phyloP scores from a whole-genome alignment of 2,888 invertebrate species.

The Dasysyrphus albostriatus region DNA sequence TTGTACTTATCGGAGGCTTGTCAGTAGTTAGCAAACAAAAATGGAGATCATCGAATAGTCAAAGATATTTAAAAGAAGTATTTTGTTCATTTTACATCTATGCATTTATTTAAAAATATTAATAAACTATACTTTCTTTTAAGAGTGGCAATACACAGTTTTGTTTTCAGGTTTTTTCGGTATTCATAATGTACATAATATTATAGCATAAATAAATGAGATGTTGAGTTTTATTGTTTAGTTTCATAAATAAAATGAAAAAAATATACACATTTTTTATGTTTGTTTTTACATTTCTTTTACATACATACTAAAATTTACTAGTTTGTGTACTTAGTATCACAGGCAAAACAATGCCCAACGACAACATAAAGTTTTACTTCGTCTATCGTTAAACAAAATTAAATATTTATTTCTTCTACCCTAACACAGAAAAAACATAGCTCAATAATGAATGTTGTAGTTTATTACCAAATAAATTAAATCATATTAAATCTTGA shows the following conservation, averaged over 20 bases:
- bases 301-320: conserved; percentile 23
- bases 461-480: background rate
- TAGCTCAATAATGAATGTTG: background rate
- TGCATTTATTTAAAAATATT: conserved; percentile 9
- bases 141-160: background rate
- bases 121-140: background rate
- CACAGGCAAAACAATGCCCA: conserved; percentile 66
- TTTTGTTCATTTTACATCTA: background rate
- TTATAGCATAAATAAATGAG: background rate
- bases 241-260: conserved; percentile 61
- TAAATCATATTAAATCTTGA: background rate
- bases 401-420: conserved; percentile 31
- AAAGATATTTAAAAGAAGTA: too few species aligned
- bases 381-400: conserved; percentile 38
- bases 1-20: too few species aligned
- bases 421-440: background rate
- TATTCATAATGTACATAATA: background rate
- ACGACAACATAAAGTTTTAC: conserved; percentile 48
- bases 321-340: conserved; percentile 60
- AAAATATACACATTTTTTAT: conserved; percentile 43
- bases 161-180: background rate
- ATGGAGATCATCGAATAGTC: too few species aligned
- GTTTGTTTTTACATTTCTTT: background rate
- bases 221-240: conserved; percentile 21
- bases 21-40: too few species aligned